Base-by-base conservation (phyloP, 2,797 vertebrate genomes). In the Anguilla pacifica region DNA sequence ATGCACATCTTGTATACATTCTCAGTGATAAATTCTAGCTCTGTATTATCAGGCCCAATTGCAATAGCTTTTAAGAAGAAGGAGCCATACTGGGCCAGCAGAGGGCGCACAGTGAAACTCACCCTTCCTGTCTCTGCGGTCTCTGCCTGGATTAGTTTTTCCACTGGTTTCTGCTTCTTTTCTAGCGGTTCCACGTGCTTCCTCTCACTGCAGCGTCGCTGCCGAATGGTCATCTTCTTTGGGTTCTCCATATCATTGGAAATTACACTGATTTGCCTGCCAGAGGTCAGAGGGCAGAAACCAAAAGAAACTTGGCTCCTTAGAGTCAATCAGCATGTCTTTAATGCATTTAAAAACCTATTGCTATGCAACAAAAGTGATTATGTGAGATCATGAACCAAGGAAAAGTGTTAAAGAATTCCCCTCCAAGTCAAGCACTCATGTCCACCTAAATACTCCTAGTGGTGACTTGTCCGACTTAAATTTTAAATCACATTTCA, bases 181-280 rank as follows among this genome's bases (percentile, higher is more conserved):
- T 96, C 94, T 0, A 88, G 83, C 0, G 90, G 11, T 53, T 97
- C 96, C 0, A 85, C 59, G 84, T 91, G 90, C 77, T 94, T 97
- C 92, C 94, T 97, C 88, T 97, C 97, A 86, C 94, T 96, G 91
- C 94, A 95, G 53, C 91, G 88, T 2, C 93, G 95, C 87, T 94
- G 96, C 88, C 94, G 96, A 2, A 96, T 89, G 7, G 96, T 96
- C 92, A 96, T 95, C 77, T 89, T 90, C 89, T 94, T 96, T 10
- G 94, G 90, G 89, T 94, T 95, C 79, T 99, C 98, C 28, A 95
- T 93, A 0, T 99, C 98, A 0, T 94, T 94, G 51, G 98, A 99
- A 89, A 98, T 93, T 64, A 97, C 91, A 90, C 98, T 99, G 88
- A 99, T 95, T 94, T 99, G 96, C 94, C 98, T 99, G 93, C 43